A percentile compares a stretch with the other conserved stretches of the same genome.
These are phyloP conservation scores for Enteromius unitaeniatus DNA, from an alignment of 2,797 vertebrate species.

Conservation along the genomic window DNA sequence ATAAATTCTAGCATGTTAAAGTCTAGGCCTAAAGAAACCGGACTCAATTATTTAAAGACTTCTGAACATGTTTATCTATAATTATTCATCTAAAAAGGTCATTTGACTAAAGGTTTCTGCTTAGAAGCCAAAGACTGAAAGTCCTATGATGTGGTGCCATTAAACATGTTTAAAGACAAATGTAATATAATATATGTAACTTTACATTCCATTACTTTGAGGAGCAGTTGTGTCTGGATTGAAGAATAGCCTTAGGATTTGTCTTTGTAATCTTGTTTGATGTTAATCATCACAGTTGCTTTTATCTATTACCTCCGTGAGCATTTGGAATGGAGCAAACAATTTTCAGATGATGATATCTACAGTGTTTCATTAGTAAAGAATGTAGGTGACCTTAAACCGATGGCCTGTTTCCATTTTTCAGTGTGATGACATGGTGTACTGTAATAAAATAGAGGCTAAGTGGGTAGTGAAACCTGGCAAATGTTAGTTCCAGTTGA, in stretches of 20 bases:
- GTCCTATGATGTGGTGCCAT: neutral
- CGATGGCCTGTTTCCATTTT: neutral
- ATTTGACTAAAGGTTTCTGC: neutral
- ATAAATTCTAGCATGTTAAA: too few relatives aligned
- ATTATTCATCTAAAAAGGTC: neutral
- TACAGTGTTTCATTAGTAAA: conserved; percentile 16
- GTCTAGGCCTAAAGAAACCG: too few relatives aligned
- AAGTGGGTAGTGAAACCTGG: conserved; percentile 2
- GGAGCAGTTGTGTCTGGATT: conserved; percentile 33
- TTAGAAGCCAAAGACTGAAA: neutral
- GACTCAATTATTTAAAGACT: neutral
- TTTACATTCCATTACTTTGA: conserved; percentile 39
- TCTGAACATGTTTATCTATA: neutral
- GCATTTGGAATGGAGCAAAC: conserved; percentile 12
- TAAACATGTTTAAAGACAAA: conserved; percentile 24
- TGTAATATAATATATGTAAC: neutral
- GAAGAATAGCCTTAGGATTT: conserved; percentile 27
- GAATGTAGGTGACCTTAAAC: conserved; percentile 4
- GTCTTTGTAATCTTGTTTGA: conserved; percentile 19
- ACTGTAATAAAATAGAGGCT: neutral
- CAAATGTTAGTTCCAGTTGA: neutral
- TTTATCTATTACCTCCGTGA: conserved; percentile 23
- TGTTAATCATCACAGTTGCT: neutral
- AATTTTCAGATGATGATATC: conserved; percentile 4
- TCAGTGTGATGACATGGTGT: neutral